phyloP scores from a whole-genome alignment of 1,140 invertebrate species.

The Pectinophora gossypiella region DNA sequence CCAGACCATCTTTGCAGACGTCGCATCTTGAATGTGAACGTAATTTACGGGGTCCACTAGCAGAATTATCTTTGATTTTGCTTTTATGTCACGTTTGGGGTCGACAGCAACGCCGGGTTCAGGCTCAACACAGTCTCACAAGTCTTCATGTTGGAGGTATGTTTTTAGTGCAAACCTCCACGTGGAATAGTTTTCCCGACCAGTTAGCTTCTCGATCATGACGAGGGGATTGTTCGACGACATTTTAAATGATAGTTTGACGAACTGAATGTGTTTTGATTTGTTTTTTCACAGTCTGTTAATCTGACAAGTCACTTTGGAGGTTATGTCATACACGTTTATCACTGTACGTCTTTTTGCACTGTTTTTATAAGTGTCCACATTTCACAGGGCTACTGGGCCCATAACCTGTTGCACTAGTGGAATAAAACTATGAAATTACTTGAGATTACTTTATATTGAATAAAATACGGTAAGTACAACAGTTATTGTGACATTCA shows the following conservation, averaged over 20 bases:
- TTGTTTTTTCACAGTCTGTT: too few species aligned
- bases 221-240: not conserved
- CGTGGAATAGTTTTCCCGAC: not conserved
- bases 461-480: too few species aligned
- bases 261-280: too few species aligned
- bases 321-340: too few species aligned
- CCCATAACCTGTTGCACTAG: too few species aligned
- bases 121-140: not conserved
- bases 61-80: not conserved
- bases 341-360: too few species aligned
- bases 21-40: constrained; percentile 25
- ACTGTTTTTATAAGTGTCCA: too few species aligned
- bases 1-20: constrained; percentile 30
- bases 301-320: too few species aligned
- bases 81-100: not conserved
- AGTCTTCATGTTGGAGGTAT: not conserved
- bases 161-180: not conserved
- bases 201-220: not conserved
- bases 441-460: too few species aligned
- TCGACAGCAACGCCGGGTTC: not conserved
- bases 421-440: too few species aligned
- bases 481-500: too few species aligned
- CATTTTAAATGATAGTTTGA: not conserved
- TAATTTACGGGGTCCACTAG: constrained; percentile 10
- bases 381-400: too few species aligned